These are phyloP conservation scores for Netelia fuscicornis DNA, from an alignment of 2,888 invertebrate species.

Conservation along the genomic window DNA sequence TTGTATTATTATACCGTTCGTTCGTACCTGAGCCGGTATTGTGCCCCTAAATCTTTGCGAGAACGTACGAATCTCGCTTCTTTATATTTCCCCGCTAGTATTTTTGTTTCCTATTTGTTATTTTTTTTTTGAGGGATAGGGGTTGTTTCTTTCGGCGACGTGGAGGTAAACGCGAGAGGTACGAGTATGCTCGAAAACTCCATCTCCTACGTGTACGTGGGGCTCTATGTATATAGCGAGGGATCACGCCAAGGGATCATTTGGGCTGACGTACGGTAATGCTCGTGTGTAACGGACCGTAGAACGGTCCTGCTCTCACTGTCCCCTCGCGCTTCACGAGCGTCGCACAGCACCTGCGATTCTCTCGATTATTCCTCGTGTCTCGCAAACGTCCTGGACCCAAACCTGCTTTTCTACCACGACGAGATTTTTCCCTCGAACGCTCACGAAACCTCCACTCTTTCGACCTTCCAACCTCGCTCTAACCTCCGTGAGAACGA, in stretches of 20 bases:
- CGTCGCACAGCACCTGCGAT: slow-evolving; percentile 52
- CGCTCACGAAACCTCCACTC: not conserved
- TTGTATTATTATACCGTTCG: not conserved
- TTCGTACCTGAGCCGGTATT: not conserved
- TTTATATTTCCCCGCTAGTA: not conserved
- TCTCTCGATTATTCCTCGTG: slow-evolving; percentile 24
- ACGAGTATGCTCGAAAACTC: slow-evolving; percentile 7
- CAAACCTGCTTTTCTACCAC: not conserved
- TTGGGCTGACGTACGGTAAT: slow-evolving; percentile 80
- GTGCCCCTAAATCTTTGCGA: not conserved
- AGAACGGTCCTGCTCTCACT: slow-evolving; percentile 43
- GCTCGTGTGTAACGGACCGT: slow-evolving; percentile 79
- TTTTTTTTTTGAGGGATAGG: not conserved
- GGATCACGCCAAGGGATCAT: slow-evolving; percentile 72
- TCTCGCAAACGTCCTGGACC: slow-evolving; percentile 3
- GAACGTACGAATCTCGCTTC: slow-evolving; percentile 14
- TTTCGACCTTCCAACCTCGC: not conserved
- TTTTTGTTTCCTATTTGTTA: not conserved
- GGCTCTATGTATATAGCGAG: not conserved
- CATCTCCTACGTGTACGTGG: slow-evolving; percentile 8
- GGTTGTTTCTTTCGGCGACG: not conserved
- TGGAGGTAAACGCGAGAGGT: slow-evolving; percentile 17
- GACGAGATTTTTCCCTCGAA: not conserved
- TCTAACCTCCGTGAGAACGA: not conserved
- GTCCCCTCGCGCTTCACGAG: slow-evolving; percentile 20